Evolutionary conservation across 2,113 vertebrate species (phyloP), one percentile per base, ranked within the genome.

Genomic region (Spea bombifrons): DNA sequence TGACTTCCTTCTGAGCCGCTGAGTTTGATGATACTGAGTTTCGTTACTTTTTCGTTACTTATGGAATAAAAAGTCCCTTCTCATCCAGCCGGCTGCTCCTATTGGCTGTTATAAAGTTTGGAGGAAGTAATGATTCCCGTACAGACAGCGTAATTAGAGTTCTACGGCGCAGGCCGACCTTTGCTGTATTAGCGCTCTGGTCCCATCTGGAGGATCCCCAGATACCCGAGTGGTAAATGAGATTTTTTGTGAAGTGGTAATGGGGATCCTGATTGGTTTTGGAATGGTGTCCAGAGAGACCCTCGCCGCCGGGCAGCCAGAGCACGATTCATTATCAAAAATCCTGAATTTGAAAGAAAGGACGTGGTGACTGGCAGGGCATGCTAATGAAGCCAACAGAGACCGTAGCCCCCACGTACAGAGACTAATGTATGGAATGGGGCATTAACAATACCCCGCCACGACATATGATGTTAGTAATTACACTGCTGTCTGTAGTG

Each of bases 201-300:
- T 59, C 4, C 55, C 55, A 59, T 9, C 55, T 53, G 50, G 10
- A 6, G 50, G 17, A 13, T 73, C 71, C 69, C 71, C 71, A 63
- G 71, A 46, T 73, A 45, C 71, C 70, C 71, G 30, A 44, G 71
- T 73, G 71, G 44, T 73, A 73, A 73, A 73, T 73, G 53, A 73
- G 71, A 73, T 73, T 63, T 30, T 73, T 73, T 73, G 71, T 73
- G 71, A 8, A 73, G 71, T 61, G 71, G 71, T 73, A 73, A 73
- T 73, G 71, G 71, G 57, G 53, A 47, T 73, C 71, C 53, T 48
- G 71, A 73, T 45, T n/a, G 6, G 30, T 64, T 64, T 64, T 64
- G n/a, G 30, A 64, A 30, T 30, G n/a, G 61, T 30, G 44, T 73
- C 71, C 55, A 13, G 71, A 47, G 71, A 73, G 71, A 73, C 71